phyloP scores from a whole-genome alignment of 1,140 invertebrate genomes.

The Agrypnia vestita region DNA sequence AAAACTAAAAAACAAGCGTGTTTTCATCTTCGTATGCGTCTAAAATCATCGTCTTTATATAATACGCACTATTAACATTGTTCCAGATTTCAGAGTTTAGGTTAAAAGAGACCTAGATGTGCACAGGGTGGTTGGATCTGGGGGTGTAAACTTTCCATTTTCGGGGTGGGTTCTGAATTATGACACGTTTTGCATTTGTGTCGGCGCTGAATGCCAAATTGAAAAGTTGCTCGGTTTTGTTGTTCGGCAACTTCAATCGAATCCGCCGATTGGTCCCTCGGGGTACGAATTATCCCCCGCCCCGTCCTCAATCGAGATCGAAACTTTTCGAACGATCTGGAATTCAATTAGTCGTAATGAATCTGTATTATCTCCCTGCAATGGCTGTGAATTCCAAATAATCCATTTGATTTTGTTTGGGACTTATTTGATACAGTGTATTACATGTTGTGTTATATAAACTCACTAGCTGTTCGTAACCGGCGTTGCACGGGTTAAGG shows the following conservation, averaged over 20 bases:
- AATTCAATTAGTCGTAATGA: conserved; percentile 35
- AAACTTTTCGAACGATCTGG: conserved; percentile 32
- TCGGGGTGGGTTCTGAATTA: conserved; percentile 13
- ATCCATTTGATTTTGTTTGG: too few relatives aligned
- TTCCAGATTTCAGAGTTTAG: too few relatives aligned
- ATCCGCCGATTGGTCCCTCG: conserved; percentile 32
- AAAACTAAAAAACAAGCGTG: too few relatives aligned
- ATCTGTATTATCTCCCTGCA: conserved; percentile 16
- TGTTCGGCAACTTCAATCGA: conserved; percentile 43
- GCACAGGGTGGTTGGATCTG: background rate
- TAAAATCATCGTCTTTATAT: too few relatives aligned
- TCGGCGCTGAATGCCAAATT: conserved; percentile 33
- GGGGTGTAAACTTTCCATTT: background rate
- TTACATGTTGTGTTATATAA: too few relatives aligned
- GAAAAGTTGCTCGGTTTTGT: conserved; percentile 40
- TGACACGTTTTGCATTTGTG: conserved; percentile 46
- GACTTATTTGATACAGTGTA: too few relatives aligned
- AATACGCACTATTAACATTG: too few relatives aligned
- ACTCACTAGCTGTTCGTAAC: too few relatives aligned
- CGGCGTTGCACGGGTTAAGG: too few relatives aligned
- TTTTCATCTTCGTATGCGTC: too few relatives aligned
- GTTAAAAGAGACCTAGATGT: too few relatives aligned
- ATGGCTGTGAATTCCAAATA: background rate
- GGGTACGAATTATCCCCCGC: conserved; percentile 14
- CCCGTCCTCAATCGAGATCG: background rate